Percentiles rank a stretch among this genome's conserved stretches.
These are phyloP conservation scores for Neolamprologus sp. DNA, from an alignment of 2,113 vertebrate species.

Conservation along the genomic window DNA sequence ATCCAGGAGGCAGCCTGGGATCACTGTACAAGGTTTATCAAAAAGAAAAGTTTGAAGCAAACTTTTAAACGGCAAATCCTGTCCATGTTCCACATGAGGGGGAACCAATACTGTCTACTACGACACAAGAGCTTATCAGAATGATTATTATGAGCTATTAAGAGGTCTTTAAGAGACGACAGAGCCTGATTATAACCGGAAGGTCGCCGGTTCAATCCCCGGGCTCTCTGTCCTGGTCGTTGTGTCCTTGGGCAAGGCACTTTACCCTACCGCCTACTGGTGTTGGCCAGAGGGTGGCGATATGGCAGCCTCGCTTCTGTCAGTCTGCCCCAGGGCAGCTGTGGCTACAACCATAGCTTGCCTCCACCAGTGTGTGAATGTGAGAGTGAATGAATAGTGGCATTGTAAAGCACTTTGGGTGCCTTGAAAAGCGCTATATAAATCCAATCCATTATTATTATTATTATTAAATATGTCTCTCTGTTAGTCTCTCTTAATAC, in stretches of 20 bases:
- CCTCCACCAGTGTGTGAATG: too few relatives aligned
- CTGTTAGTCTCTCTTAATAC: neutral
- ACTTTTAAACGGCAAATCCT: neutral
- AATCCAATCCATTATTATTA: too few relatives aligned
- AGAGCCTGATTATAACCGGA: neutral
- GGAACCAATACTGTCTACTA: neutral
- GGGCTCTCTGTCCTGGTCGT: too few relatives aligned
- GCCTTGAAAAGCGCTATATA: too few relatives aligned
- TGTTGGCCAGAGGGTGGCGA: too few relatives aligned
- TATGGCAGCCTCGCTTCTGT: too few relatives aligned
- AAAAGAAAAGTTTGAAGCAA: neutral
- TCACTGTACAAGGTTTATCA: neutral
- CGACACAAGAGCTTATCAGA: neutral
- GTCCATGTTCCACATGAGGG: neutral
- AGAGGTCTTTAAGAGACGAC: neutral
- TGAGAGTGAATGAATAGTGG: too few relatives aligned
- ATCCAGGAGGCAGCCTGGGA: neutral
- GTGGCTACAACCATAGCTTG: too few relatives aligned
- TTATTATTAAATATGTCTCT: neutral
- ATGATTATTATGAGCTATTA: neutral
- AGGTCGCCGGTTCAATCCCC: rapidly evolving
- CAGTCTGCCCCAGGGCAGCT: too few relatives aligned
- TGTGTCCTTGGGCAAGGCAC: too few relatives aligned
- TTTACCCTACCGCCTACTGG: too few relatives aligned
- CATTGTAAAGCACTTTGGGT: rapidly evolving